These are phyloP conservation scores for Ictidomys tridecemlineatus DNA, from an alignment of 2,113 vertebrate species.

Conservation along the genomic window DNA sequence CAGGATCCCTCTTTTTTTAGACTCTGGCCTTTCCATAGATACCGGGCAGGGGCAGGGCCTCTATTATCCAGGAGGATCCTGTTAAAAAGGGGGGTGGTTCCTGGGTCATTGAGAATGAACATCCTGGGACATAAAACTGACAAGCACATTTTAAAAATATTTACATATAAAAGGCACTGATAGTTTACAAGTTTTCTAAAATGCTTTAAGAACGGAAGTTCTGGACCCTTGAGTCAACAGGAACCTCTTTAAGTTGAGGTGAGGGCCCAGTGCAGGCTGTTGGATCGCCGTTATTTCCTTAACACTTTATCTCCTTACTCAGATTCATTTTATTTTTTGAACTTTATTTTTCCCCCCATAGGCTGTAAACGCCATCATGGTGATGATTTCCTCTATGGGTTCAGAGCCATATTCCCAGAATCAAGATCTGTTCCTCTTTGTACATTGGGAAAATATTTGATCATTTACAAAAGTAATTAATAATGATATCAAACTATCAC, in stretches of 20 bases:
- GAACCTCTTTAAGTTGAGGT: neutral
- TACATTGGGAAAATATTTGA: neutral
- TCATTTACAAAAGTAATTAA: neutral
- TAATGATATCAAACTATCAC: neutral
- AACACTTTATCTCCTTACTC: neutral
- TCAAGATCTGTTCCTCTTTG: neutral
- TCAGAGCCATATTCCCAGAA: neutral
- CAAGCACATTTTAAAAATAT: neutral
- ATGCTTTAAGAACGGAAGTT: neutral
- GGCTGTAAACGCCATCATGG: neutral
- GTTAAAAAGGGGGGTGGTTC: neutral
- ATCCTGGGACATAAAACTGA: neutral
- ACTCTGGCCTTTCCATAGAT: neutral
- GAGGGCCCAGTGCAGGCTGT: neutral
- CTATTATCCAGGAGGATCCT: neutral
- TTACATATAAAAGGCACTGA: neutral
- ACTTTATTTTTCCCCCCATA: neutral
- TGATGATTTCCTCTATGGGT: neutral
- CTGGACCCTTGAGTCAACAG: rapidly evolving
- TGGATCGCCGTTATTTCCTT: neutral
- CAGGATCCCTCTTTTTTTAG: neutral
- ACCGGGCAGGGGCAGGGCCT: neutral
- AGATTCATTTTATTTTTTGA: neutral
- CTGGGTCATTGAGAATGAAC: neutral
- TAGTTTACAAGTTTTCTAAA: neutral